Evolutionary conservation across 2,797 vertebrate genomes (phyloP), one percentile per base, ranked within the genome.

Genomic region (Acanthiza pusilla): DNA sequence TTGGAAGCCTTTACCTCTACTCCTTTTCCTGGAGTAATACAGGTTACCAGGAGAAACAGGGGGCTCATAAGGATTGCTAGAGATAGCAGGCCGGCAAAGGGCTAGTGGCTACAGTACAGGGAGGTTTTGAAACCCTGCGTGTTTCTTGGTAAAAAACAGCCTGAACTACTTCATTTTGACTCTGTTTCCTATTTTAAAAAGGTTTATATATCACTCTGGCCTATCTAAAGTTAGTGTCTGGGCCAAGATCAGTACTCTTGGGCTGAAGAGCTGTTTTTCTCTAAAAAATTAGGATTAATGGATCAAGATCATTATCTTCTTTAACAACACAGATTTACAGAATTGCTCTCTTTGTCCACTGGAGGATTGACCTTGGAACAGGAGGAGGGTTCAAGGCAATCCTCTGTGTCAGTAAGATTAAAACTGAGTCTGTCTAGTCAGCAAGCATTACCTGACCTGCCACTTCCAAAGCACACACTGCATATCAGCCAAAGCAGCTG

Each of bases 331-430:
- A 89, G 89, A 71, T 90, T 94, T 93, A 74, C 53, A 76, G 74
- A 94, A 90, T 85, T 91, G 80, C 26, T 91, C 43, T 36, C 53
- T 87, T 87, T 89, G 84, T 90, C 85, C 30, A 23, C 45, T 57
- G 71, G 63, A 79, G 88, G 79, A 91, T 65, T 93, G 88, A 95
- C 89, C 95, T 96, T 93, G 91, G 53, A 92, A 57, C 57, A 65
- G 77, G 45, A 94, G 76, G 79, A 91, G 53, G 7, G 50, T 90
- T 94, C 61, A 72, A 82, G 71, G 85, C 91, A 94, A 88, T 96
- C 88, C 63, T 94, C n/a, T 20, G 5, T 87, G 83, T 87, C 85
- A 91, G 71, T 80, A 51, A 94, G 95, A 96, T 96, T 96, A 95
- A 91, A 94, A 65, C 68, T 2, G 12, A 68, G 74, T 79, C 88